Base-by-base conservation (phyloP, 1,140 invertebrate genomes). In the Calycopis cecrops region DNA sequence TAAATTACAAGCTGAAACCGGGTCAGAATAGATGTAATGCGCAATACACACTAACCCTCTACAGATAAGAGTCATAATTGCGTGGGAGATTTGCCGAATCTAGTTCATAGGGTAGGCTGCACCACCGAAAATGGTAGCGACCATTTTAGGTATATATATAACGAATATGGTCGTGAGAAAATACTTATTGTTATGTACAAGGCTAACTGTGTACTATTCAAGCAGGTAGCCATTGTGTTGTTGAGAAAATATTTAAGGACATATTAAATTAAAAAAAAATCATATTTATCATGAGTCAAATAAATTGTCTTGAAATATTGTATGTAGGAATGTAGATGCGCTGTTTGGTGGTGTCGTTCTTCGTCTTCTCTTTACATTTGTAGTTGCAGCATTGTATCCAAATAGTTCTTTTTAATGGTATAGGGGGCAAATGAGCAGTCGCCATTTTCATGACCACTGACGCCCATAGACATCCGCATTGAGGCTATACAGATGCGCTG, bases 71-170 rank as follows among this genome's bases (percentile, higher is more conserved):
- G 33, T 10, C 16, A 34, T 28, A 53, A 44, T 53, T 12, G 38
- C 38, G 38, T 53, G 40, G 12, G 14, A 40, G 12, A 33, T 40
- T 53, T 14, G 6, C 12, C 16, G 7, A 2, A 44, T 44, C 21
- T 44, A 16, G 42, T 44, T 35, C 52, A 33, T 18, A 42, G 52
- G 52, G 52, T 54, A 34, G 51, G 14, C 33, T 12, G 14, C 35
- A 16, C 49, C 59, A 38, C 62, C 62, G 58, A 67, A 70, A 67
- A 65, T 42, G 67, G 67, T 55, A 53, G 52, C 55, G 21, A 60
- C 57, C 52, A 44, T 49, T 18, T 54, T 52, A 16, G 17, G 50
- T 55, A 55, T 44, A 60, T 56, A 56, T 54, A 55, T 51, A 58
- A 48, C 49, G 47, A 37, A 48, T 60, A 60, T 48, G 50, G 48